A percentile compares a stretch with the other conserved stretches of the same genome.
These are phyloP conservation scores for Parochlus steinenii DNA, from an alignment of 2,888 invertebrate species.

Conservation along the genomic window DNA sequence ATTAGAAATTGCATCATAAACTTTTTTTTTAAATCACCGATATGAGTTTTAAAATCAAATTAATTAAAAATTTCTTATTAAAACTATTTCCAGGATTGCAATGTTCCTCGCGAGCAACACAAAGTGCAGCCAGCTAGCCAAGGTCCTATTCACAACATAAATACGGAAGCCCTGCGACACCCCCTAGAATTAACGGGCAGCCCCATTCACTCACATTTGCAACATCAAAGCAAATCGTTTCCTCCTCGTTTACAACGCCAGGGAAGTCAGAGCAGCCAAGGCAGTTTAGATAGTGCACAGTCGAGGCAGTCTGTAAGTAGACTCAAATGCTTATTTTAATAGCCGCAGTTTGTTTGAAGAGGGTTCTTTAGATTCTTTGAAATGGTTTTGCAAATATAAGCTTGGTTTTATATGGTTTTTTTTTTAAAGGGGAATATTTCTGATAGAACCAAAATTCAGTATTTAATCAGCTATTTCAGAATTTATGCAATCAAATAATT, in stretches of 20 bases:
- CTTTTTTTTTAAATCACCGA: too few relatives aligned
- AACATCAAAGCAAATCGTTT: constrained; percentile 53
- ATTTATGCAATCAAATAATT: too few relatives aligned
- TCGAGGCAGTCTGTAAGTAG: constrained; percentile 35
- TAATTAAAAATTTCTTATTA: background rate
- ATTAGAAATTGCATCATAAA: background rate
- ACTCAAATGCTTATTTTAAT: too few relatives aligned
- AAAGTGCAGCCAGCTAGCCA: constrained; percentile 41
- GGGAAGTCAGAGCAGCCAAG: constrained; percentile 67
- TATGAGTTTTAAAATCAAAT: too few relatives aligned
- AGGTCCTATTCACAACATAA: constrained; percentile 25
- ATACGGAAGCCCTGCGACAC: constrained; percentile 29
- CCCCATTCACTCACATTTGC: constrained; percentile 36
- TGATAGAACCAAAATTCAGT: too few relatives aligned
- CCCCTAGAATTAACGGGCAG: constrained; percentile 40
- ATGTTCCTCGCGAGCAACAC: constrained; percentile 44
- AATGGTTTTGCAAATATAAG: too few relatives aligned
- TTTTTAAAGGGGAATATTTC: too few relatives aligned
- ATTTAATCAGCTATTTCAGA: too few relatives aligned
- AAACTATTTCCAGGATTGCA: constrained; percentile 38
- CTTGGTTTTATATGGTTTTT: too few relatives aligned
- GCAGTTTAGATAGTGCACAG: constrained; percentile 62
- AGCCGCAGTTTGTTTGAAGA: background rate
- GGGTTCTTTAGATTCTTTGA: background rate
- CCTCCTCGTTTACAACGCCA: constrained; percentile 56